Evolutionary conservation across 2,888 invertebrate species (phyloP), one percentile per base, ranked within the genome.

Genomic region (Minunthozetes semirufus): DNA sequence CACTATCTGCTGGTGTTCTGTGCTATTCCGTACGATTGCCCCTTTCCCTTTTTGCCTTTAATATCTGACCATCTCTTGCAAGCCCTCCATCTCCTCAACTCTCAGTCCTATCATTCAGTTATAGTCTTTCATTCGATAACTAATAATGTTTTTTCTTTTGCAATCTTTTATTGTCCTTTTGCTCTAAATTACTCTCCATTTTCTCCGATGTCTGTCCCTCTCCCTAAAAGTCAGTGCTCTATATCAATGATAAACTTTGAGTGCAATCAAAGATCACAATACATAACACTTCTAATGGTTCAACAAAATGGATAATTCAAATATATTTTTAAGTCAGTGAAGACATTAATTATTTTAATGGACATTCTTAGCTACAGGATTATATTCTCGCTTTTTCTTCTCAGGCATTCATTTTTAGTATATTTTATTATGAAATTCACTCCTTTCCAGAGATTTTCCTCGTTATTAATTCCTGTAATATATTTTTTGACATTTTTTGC

Each of bases 341-440:
- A 68, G 22, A 42, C 42, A 68, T 68, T 68, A 42, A 68, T 42
- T 68, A 68, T 68, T 68, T 68, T 68, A 68, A 68, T 68, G 19
- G 38, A 42, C 22, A 68, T 42, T 42, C 13, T 68, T 42, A 22
- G 1, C 42, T 42, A 13, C 11, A 6, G 29, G 29, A 33, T 61
- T 61, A 33, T 59, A 9, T 59, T 13, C 19, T n/a, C 4, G 19
- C n/a, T 50, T 4, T 27, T 59, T 19, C 15, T 27, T 59, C 17
- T 4, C 25, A 33, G n/a, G 5, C n/a, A 27, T 22, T 59, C 27
- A 27, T 1, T 27, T 25, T 11, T 59, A 27, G 27, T 19, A 38
- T 38, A 63, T 27, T 29, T 63, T 48, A 8, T 2, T 17, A 48
- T 48, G 13, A 48, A 48, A 48, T 19, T n/a, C n/a, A 2, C 50